Conservation (phyloP, 2,797 vertebrate genomes). For the Myotis vivesi region DNA sequence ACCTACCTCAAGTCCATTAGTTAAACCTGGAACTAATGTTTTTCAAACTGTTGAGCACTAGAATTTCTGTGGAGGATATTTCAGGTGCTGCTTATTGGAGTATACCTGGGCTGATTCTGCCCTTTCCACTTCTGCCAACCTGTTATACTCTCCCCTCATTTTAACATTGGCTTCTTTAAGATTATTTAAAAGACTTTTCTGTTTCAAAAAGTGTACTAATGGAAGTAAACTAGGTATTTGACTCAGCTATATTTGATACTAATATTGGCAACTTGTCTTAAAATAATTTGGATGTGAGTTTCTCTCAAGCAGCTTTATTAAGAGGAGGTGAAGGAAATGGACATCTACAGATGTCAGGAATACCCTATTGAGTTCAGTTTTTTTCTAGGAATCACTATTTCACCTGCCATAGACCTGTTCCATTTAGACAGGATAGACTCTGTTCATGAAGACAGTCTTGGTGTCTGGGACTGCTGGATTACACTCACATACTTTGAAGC, state of each 20-base stretch:
- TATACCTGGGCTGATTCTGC: background rate
- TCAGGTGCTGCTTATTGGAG: background rate
- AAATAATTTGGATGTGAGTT: background rate
- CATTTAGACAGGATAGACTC: background rate
- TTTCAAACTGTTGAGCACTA: background rate
- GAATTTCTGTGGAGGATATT: background rate
- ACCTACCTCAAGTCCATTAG: background rate
- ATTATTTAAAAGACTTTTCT: background rate
- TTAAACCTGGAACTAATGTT: background rate
- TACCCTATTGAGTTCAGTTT: background rate
- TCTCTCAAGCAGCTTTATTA: background rate
- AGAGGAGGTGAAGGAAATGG: background rate
- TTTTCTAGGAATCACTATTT: background rate
- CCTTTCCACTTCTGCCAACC: background rate
- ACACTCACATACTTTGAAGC: background rate
- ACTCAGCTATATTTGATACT: constrained; percentile 8
- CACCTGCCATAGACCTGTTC: background rate
- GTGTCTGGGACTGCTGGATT: background rate
- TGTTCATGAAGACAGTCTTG: background rate
- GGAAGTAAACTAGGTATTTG: background rate
- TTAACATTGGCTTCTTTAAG: background rate
- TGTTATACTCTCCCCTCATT: background rate
- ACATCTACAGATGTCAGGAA: background rate
- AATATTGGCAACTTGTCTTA: background rate
- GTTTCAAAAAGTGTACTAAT: background rate